Percentiles rank a stretch among this genome's conserved stretches.
phyloP scores from a whole-genome alignment of 2,888 invertebrate genomes.

The Dusona sp. region DNA sequence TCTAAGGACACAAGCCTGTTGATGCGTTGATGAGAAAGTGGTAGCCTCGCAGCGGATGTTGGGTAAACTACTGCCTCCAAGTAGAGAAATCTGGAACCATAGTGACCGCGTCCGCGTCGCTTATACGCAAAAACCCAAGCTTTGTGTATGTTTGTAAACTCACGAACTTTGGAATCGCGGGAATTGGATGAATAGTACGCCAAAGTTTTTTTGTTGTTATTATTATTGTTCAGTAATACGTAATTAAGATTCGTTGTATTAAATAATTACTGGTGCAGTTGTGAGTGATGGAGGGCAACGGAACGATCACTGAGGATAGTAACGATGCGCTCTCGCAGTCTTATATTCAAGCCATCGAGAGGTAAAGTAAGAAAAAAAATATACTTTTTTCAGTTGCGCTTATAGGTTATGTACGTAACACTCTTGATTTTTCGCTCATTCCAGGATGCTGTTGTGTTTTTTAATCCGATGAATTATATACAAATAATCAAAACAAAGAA shows the following conservation, averaged over 20 bases:
- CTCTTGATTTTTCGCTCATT: slow-evolving; percentile 52
- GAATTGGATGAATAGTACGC: slow-evolving; percentile 18
- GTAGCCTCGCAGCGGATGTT: too few species aligned
- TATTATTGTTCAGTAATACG: not conserved
- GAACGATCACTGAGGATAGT: not conserved
- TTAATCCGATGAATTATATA: slow-evolving; percentile 51
- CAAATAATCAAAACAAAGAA: slow-evolving; percentile 31
- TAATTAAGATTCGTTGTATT: not conserved
- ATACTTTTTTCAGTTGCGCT: not conserved
- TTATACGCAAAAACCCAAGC: not conserved
- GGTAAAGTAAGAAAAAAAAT: slow-evolving; percentile 66
- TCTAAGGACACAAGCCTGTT: too few species aligned
- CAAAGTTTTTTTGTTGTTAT: not conserved
- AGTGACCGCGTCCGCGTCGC: not conserved
- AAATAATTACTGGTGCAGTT: not conserved
- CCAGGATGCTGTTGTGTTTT: slow-evolving; percentile 61
- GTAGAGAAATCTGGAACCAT: not conserved
- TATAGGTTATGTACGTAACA: slow-evolving; percentile 65
- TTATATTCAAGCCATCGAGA: slow-evolving; percentile 67
- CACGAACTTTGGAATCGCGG: not conserved
- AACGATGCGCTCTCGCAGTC: slow-evolving; percentile 68
- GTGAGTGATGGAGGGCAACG: slow-evolving; percentile 47
- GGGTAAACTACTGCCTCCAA: not conserved
- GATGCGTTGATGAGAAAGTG: too few species aligned
- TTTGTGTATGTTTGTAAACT: not conserved